Percentiles rank a stretch among this genome's conserved stretches.
Evolutionary conservation across 2,797 vertebrate genomes (phyloP).

Genomic region (Tenualosa ilisha): DNA sequence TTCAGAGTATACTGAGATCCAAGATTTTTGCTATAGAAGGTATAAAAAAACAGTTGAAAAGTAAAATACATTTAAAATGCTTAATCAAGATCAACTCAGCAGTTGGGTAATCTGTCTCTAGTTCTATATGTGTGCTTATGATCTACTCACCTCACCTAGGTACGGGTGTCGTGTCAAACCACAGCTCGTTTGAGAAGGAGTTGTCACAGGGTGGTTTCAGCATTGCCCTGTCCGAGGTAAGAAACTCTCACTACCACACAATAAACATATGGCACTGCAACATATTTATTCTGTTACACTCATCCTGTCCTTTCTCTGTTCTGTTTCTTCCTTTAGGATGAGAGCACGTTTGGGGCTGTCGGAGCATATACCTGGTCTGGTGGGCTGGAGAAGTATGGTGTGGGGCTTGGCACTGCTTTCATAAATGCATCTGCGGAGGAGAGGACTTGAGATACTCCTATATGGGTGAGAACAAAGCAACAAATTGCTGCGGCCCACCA

Average conservation of each 20-base stretch:
- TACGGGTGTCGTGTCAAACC: constrained; percentile 36
- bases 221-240: constrained; percentile 47
- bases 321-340: constrained; percentile 36
- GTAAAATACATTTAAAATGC: not conserved
- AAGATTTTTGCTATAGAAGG: constrained; percentile 59
- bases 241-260: not conserved
- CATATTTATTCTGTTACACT: not conserved
- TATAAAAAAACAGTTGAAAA: constrained; percentile 24
- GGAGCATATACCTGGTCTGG: constrained; percentile 59
- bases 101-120: not conserved
- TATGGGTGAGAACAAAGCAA: constrained; percentile 46
- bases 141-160: constrained; percentile 42
- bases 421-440: constrained; percentile 47
- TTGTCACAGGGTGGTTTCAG: constrained; percentile 59
- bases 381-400: constrained; percentile 42
- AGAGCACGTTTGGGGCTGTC: constrained; percentile 51
- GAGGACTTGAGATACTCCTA: constrained; percentile 52
- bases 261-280: not conserved
- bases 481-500: not conserved
- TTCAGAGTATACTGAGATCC: constrained; percentile 45
- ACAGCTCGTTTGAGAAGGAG: constrained; percentile 53
- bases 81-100: not conserved
- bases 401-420: constrained; percentile 36
- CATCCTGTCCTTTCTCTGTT: not conserved
- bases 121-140: not conserved